Percentiles rank a stretch among this genome's conserved stretches.
These are phyloP conservation scores for Hemaris fuciformis DNA, from an alignment of 2,888 invertebrate genomes.

Conservation along the genomic window DNA sequence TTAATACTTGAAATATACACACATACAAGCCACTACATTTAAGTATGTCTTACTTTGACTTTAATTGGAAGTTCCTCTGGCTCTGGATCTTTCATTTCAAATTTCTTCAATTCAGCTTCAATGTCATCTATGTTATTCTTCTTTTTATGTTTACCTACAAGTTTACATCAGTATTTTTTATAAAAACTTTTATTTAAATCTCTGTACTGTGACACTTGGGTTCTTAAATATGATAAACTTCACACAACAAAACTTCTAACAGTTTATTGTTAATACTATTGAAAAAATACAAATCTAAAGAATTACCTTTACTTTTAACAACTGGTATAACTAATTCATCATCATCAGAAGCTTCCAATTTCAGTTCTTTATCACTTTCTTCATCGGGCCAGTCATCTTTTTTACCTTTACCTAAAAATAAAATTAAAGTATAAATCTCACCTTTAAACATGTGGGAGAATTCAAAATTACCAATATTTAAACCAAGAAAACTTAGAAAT, in stretches of 20 bases:
- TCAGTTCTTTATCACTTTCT: slow-evolving; percentile 70
- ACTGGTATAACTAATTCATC: slow-evolving; percentile 61
- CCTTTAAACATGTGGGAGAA: no score
- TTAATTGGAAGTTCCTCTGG: slow-evolving; percentile 41
- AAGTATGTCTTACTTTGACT: slow-evolving; percentile 37
- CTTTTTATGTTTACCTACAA: slow-evolving; percentile 65
- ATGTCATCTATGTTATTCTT: slow-evolving; percentile 71
- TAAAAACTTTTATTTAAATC: background rate
- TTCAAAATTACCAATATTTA: no score
- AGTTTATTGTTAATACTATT: background rate
- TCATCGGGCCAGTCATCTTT: slow-evolving; percentile 61
- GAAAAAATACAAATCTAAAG: background rate
- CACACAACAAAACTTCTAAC: background rate
- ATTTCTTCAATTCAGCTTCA: slow-evolving; percentile 71
- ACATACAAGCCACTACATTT: background rate
- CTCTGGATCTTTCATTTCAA: slow-evolving; percentile 67
- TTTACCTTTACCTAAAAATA: slow-evolving; percentile 51
- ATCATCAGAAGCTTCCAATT: slow-evolving; percentile 56
- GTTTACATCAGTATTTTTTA: background rate
- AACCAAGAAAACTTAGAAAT: background rate
- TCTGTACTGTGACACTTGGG: no score
- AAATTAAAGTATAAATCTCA: background rate
- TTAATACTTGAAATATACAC: background rate
- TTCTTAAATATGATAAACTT: background rate
- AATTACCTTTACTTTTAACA: slow-evolving; percentile 67